These are phyloP conservation scores for Lithophane semibrunnea DNA, from an alignment of 2,888 invertebrate genomes.

Conservation along the genomic window DNA sequence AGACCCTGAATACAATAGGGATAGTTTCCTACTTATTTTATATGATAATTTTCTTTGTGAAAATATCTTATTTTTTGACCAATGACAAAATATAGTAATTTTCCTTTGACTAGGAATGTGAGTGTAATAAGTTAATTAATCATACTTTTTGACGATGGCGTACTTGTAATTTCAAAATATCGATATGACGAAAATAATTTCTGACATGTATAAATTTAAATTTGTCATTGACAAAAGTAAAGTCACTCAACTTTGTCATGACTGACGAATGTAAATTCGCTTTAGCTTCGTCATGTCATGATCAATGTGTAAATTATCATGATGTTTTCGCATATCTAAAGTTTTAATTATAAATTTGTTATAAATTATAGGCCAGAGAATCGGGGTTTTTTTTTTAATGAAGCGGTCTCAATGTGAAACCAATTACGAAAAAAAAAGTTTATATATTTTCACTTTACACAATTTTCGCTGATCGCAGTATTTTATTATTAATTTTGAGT, in stretches of 20 bases:
- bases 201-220: neutral
- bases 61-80: conserved; percentile 11
- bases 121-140: neutral
- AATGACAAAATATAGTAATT: conserved; percentile 15
- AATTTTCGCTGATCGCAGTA: conserved; percentile 43
- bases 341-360: conserved; percentile 15
- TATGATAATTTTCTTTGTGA: conserved; percentile 15
- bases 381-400: conserved; percentile 41
- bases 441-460: conserved; percentile 4
- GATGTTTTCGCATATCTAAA: neutral
- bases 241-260: conserved; percentile 14
- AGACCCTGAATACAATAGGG: conserved; percentile 12
- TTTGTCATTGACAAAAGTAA: conserved; percentile 11
- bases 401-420: conserved; percentile 24
- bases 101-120: neutral
- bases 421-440: neutral
- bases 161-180: conserved; percentile 4
- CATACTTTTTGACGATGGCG: neutral
- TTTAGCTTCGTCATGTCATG: conserved; percentile 15
- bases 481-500: conserved; percentile 47
- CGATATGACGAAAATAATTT: neutral
- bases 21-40: conserved; percentile 40
- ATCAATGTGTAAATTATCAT: neutral
- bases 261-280: conserved; percentile 13
- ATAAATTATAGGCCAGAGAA: conserved; percentile 24